phyloP scores from a whole-genome alignment of 2,797 vertebrate genomes.

The Ctenopoma kingsleyae region DNA sequence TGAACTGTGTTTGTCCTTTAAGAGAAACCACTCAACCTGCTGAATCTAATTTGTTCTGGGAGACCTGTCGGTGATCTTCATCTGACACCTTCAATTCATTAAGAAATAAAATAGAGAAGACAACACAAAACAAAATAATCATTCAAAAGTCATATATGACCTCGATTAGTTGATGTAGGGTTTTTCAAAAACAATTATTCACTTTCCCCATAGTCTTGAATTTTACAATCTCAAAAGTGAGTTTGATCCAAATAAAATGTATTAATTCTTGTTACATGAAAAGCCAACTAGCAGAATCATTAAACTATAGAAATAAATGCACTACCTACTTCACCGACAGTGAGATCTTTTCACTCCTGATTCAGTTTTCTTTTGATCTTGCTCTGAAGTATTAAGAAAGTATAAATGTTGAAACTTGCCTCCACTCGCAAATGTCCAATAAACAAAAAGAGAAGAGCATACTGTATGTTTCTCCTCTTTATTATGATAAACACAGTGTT shows the following conservation, averaged over 20 bases:
- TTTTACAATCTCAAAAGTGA: no score
- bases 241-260: not conserved
- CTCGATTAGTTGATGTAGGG: not conserved
- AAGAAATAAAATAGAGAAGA: not conserved
- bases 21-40: not conserved
- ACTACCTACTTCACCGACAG: not conserved
- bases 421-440: no score
- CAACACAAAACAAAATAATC: not conserved
- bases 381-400: no score
- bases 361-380: conserved; percentile 2
- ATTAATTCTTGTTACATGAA: not conserved
- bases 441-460: not conserved
- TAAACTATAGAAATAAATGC: not conserved
- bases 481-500: not conserved
- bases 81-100: not conserved
- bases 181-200: not conserved
- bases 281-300: not conserved
- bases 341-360: conserved; percentile 9
- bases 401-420: no score
- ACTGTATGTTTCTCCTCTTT: conserved; percentile 3
- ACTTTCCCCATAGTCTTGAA: not conserved
- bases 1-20: no score
- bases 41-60: not conserved
- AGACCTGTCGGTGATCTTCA: not conserved
- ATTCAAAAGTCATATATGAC: not conserved